phyloP scores from a whole-genome alignment of 2,113 vertebrate species.

The Paraplagusia blochii region DNA sequence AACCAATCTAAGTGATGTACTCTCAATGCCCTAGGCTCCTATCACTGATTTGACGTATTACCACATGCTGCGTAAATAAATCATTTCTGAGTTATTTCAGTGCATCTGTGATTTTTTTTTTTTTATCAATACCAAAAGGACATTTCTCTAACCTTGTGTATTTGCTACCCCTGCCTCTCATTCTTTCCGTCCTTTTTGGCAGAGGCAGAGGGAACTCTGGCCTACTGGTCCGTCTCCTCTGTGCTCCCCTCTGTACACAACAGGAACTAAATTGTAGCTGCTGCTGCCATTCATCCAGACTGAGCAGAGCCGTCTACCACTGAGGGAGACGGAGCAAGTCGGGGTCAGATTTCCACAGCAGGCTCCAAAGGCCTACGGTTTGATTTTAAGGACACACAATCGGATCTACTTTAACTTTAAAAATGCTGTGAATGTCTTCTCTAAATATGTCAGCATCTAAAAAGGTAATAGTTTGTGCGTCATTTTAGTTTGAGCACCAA shows the following conservation, averaged over 20 bases:
- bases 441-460: background rate
- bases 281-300: conserved; percentile 62
- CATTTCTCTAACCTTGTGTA: no score
- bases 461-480: background rate
- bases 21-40: no score
- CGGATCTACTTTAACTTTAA: no score
- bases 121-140: no score
- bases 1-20: no score
- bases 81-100: background rate
- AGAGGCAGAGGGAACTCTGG: conserved; percentile 29
- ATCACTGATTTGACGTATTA: no score
- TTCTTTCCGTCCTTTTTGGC: conserved; percentile 22
- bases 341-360: conserved; percentile 61
- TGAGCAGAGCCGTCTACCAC: conserved; percentile 25
- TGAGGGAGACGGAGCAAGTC: conserved; percentile 9
- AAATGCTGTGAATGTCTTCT: background rate
- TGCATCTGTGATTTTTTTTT: background rate
- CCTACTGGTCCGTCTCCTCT: conserved; percentile 33
- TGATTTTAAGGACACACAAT: conserved; percentile 13
- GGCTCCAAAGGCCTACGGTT: conserved; percentile 36
- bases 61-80: no score
- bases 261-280: conserved; percentile 56
- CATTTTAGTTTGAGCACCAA: conserved; percentile 19
- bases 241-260: conserved; percentile 13
- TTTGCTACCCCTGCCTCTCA: conserved; percentile 4